phyloP scores from a whole-genome alignment of 2,888 invertebrate species.

The Himalopsyche japonica region DNA sequence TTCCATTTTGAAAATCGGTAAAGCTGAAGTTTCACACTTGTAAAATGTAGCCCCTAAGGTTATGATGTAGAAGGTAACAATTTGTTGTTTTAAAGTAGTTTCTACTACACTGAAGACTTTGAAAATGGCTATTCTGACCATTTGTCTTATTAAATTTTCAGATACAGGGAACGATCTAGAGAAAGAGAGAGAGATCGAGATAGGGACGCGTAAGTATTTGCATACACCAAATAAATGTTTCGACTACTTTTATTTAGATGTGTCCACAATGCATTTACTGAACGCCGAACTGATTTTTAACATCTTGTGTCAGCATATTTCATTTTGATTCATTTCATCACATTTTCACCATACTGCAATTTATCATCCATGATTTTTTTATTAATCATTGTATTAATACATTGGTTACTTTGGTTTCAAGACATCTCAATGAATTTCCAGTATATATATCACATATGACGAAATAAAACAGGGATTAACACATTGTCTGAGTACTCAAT shows the following conservation, averaged over 20 bases:
- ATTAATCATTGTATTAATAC: background rate
- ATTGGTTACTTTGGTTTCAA: no score
- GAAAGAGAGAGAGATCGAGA: conserved; percentile 69
- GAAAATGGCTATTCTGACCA: background rate
- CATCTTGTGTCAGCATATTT: background rate
- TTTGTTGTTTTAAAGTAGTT: no score
- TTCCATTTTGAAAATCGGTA: no score
- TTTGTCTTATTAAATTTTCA: conserved; percentile 46
- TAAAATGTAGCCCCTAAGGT: no score
- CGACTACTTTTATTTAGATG: background rate
- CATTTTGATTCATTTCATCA: conserved; percentile 45
- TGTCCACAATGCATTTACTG: background rate
- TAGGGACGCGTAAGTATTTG: conserved; percentile 61
- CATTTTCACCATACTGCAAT: conserved; percentile 58
- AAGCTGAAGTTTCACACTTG: no score
- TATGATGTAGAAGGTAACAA: no score
- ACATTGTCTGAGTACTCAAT: no score
- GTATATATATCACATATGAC: no score
- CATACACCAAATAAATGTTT: conserved; percentile 5
- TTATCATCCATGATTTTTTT: background rate
- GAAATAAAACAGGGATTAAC: no score
- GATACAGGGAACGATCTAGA: conserved; percentile 73
- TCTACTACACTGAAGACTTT: background rate
- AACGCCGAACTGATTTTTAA: background rate
- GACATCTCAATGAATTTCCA: no score